Evolutionary conservation across 2,888 invertebrate genomes (phyloP), one percentile per base, ranked within the genome.

Genomic region (Lycaena phlaeas): DNA sequence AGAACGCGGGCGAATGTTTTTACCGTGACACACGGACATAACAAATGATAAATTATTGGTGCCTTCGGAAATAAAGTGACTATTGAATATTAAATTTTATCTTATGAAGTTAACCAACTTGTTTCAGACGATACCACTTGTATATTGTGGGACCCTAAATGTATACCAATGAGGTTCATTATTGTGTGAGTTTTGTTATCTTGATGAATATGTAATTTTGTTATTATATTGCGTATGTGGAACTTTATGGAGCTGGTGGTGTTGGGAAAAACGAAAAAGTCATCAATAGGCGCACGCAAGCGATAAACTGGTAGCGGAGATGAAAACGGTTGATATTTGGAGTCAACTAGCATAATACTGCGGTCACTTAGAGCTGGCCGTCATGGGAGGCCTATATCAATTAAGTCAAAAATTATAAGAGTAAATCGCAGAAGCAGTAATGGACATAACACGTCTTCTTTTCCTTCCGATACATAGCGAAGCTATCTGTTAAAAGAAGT

Each of bases 241-340:
- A 39, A 30, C 22, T 39, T 39, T 31, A 39, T 31, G 26, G 30
- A 25, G 15, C 39, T 15, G 39, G 39, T 31, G 22, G 30, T 39
- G 34, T 34, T 34, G 34, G 34, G 12, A 34, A 34, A 34, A 34
- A 34, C 34, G 34, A 34, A 34, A 34, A 34, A 34, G 22, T 12
- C 34, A 12, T 34, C 2, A 34, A 34, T 18, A 9, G 18, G 9
- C 10, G n/a, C 4, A 12, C 1, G 22, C 34, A 12, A 34, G 18
- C 22, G 1, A 34, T 9, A 11, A 9, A 15, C 34, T 22, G n/a
- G 15, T 2, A 9, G 34, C 34, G 18, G 18, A 9, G 10, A 10
- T 6, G 15, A 7, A 9, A 29, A 14, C 29, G 10, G 30, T 15
- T n/a, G 6, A 6, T 15, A 15, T n/a, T n/a, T 15, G n/a, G 0